Evolutionary conservation across 1,140 invertebrate genomes (phyloP).

Genomic region (Sitobion miscanthi): DNA sequence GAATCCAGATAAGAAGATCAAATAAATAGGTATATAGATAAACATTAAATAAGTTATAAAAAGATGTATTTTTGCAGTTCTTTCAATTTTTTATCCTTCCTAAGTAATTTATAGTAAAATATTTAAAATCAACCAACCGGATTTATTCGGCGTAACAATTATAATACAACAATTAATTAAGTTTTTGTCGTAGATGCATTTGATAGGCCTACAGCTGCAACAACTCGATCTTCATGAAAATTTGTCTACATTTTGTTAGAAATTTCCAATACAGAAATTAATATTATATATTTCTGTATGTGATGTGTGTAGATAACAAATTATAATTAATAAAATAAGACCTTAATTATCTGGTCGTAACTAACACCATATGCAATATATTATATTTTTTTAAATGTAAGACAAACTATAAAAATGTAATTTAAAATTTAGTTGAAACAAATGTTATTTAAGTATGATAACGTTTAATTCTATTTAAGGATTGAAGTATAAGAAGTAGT

Average conservation of each 20-base stretch:
- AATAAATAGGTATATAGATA: conserved; percentile 5
- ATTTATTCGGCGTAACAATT: neutral
- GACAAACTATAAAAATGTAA: neutral
- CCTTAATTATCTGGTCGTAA: neutral
- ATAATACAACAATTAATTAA: neutral
- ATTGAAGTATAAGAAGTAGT: neutral
- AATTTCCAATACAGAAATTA: neutral
- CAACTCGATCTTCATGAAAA: neutral
- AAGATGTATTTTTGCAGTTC: neutral
- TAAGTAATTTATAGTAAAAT: neutral
- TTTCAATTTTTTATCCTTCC: neutral
- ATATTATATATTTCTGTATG: neutral
- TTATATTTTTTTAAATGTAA: neutral
- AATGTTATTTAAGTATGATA: neutral
- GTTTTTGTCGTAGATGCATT: neutral
- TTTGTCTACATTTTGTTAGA: neutral
- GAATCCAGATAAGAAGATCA: conserved; percentile 23
- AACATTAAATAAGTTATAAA: neutral
- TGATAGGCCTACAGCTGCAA: neutral
- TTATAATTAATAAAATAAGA: neutral
- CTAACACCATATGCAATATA: neutral
- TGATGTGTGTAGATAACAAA: neutral
- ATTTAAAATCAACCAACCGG: neutral
- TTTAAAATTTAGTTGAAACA: neutral
- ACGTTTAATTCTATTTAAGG: neutral